Evolutionary conservation across 2,113 vertebrate species (phyloP), one percentile per base, ranked within the genome.

Genomic region (Labeo catla): DNA sequence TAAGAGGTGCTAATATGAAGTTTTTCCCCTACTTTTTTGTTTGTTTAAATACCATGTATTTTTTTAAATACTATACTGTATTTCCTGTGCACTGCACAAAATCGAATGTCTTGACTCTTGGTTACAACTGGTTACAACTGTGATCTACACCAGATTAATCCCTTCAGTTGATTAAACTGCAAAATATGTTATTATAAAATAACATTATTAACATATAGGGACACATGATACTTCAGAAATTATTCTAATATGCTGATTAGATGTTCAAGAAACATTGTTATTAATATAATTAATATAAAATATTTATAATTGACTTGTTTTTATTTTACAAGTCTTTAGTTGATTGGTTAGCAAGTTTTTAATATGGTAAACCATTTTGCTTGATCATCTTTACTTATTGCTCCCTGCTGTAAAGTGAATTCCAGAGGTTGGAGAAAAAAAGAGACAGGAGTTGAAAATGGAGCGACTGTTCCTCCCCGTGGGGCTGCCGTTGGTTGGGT

Each of bases 401-500:
- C 23, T 13, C 59, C 36, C 43, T 23, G 6, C 72, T 76, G 73
- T 77, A 21, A 36, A 50, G 34, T 43, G 34, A 66, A 63, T 65
- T 66, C 49, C 83, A 52, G 39, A 54, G n/a, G 63, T 70, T 16
- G 49, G 54, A 36, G 70, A 28, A 47, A 61, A 76, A 74, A 47
- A 63, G 52, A 23, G 39, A 11, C 45, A 12, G 36, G 63, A n/a
- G 34, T 39, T 43, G 36, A 54, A 85, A 66, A n/a, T n/a, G n/a
- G 39, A 76, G 54, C 13, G 10, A 4, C 39, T 45, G n/a, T 77
- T 66, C 49, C 16, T 77, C 76, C 61, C 43, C 0, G 45, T 15
- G 61, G 59, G 13, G 23, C 57, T 81, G 6, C n/a, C 8, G 45
- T 84, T 81, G 73, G 83, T 57, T 77, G 87, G 90, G 65, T 81